Evolutionary conservation across 2,888 invertebrate genomes (phyloP), one percentile per base, ranked within the genome.

Genomic region (Pegoplata infirma): DNA sequence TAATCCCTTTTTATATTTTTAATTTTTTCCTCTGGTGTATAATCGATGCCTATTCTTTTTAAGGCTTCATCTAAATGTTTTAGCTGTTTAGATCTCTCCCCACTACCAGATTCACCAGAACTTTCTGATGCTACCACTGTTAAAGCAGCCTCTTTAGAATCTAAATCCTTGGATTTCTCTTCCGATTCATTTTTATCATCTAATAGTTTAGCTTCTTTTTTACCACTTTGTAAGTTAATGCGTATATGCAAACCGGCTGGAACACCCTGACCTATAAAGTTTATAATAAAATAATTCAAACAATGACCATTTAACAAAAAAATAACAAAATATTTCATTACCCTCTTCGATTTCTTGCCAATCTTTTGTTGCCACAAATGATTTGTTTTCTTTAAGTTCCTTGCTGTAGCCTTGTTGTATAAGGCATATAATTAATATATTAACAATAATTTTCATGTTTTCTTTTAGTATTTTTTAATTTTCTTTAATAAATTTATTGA

Each of bases 171-270:
- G 1, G n/a, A n/a, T n/a, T n/a, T 6, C n/a, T 83, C 81, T 44
- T 85, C 84, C 53, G 87, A 85, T 28, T 88, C 83, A 2, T 86
- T 84, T n/a, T 86, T 85, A 32, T 93, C 92, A 23, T 93, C 92
- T 81, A 95, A 83, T 36, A 95, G 88, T 89, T 95, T 96, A 0
- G 95, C 96, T 88, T 96, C 94, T 44, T 92, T 93, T 77, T 91
- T 85, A 0, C 95, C 95, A 10, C 94, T 95, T 88, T 93, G 89
- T n/a, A 96, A 89, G 89, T 96, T 94, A 74, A 95, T 91, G 56
- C 95, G 90, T 5, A 95, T 91, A 86, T 96, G 95, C 3, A 96
- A 89, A 1, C 96, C 96, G 72, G 91, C 88, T 1, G 95, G 95
- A 82, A 96, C 91, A 16, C 91, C 90, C 87, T 94, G 94, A 75